Base-by-base conservation (phyloP, 2,797 vertebrate species). In the Anabacerthia variegaticeps region DNA sequence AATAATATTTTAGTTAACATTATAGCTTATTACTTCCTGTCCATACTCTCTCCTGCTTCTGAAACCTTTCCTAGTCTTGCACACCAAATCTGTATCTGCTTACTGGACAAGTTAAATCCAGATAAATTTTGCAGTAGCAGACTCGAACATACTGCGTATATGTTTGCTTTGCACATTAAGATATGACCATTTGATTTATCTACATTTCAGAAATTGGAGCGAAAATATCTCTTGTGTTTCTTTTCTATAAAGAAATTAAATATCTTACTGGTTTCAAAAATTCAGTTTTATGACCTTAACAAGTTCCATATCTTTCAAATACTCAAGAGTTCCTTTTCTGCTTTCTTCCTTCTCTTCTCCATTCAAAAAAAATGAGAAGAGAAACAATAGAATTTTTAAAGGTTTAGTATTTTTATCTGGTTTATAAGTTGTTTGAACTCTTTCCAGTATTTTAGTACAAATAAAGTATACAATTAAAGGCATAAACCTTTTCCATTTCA, bases 341-440 rank as follows among this genome's bases (percentile, higher is more conserved):
- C 3, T 77, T 58, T 46, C 21, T 85, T 83, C 12, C 7, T 59
- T 59, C 7, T 2, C 6, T 63, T 61, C 39, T 28, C 17, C 32
- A n/a, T 5, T 30, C 2, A 81, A 79, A 63, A 63, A n/a, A 63
- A 41, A 6, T 18, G 19, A 12, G 8, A 80, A 73, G 27, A 85
- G 10, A 86, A 91, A 66, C 2, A 39, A n/a, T 23, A 37, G 4
- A 20, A 11, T 77, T 16, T 61, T 85, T 88, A 80, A 32, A 2
- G 1, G 0, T 12, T 44, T 41, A 36, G 17, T 32, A 54, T 16
- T 49, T 92, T 84, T 21, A 16, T 27, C 23, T 0, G 0, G 22
- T 79, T 85, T 59, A 43, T 59, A 71, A 74, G 5, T 41, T 37
- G 5, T 63, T 80, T 77, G 3, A 77, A 58, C 34, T 52, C 5